Conservation (phyloP, 2,888 invertebrate species). For the Tanypteryx hageni region DNA sequence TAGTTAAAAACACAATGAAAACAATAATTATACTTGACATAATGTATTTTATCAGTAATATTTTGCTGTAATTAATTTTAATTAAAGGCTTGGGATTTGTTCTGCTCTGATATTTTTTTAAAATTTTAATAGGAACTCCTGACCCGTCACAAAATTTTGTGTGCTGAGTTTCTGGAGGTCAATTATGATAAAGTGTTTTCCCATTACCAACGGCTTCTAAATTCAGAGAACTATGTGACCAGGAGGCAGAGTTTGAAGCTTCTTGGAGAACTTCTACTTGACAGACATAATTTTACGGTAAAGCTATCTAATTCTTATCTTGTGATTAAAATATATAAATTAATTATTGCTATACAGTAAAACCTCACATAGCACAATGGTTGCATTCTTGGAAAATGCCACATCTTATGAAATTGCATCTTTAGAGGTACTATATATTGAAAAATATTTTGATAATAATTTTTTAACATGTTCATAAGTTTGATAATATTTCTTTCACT, state of each 20-base stretch:
- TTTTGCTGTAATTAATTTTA: neutral
- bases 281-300: constrained; percentile 99
- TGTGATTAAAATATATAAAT: no score
- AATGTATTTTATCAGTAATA: no score
- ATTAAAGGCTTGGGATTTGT: neutral
- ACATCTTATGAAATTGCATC: no score
- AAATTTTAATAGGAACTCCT: constrained; percentile 88
- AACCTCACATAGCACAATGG: no score
- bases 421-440: no score
- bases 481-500: no score
- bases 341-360: no score
- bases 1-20: no score
- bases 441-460: no score
- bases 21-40: no score
- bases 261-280: constrained; percentile 96
- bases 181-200: constrained; percentile 99
- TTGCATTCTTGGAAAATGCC: no score
- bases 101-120: constrained; percentile 63
- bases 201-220: constrained; percentile 97
- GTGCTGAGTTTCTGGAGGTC: constrained; percentile 98
- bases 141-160: constrained; percentile 95
- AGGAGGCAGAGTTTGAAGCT: constrained; percentile 98
- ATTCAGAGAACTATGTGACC: constrained; percentile 99
- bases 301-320: constrained; percentile 67
- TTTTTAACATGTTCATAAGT: no score